Evolutionary conservation across 1,140 invertebrate genomes (phyloP), one percentile per base, ranked within the genome.

Genomic region (Magallana gigas): DNA sequence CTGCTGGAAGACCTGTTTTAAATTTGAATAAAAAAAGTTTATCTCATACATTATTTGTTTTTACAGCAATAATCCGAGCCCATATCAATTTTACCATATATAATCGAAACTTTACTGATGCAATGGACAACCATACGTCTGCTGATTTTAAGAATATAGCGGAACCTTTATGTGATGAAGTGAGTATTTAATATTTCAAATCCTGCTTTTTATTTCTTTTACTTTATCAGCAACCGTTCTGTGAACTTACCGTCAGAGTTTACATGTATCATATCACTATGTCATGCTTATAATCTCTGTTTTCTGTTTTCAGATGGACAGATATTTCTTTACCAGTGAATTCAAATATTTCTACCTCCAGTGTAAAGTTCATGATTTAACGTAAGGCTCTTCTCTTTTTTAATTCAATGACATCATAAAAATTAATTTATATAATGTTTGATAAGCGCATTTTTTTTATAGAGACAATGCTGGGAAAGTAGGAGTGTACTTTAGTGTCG

Each of bases 71-170:
- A 12, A 57, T 89, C 57, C 23, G 88, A 68, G 88, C 88, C n/a
- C 88, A 89, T 84, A 87, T 89, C 8, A 86, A 80, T 48, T 57
- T 89, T 5, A 89, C 85, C 8, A 89, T 89, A 48, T 83, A 89
- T 48, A 89, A 89, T 64, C 56, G 82, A 62, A 85, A 89, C 48
- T 89, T 85, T 58, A 86, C 85, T 0, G 56, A 80, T 16, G 64
- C 4, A 1, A 83, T 89, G 59, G 64, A 12, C 18, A 71, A 89
- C 29, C 68, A 14, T 2, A 57, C 81, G 18, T 84, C 85, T 11
- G 14, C 57, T 29, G 85, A 76, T 9, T 89, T 84, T 36, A 48
- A 59, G 1, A 56, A 62, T 16, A 89, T 89, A 29, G 62, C 85
- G 1, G 68, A 84, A 18, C 88, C 88, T 11, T 18, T 89, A 81